phyloP scores from a whole-genome alignment of 2,888 invertebrate genomes.

The Steinernema hermaphroditum region DNA sequence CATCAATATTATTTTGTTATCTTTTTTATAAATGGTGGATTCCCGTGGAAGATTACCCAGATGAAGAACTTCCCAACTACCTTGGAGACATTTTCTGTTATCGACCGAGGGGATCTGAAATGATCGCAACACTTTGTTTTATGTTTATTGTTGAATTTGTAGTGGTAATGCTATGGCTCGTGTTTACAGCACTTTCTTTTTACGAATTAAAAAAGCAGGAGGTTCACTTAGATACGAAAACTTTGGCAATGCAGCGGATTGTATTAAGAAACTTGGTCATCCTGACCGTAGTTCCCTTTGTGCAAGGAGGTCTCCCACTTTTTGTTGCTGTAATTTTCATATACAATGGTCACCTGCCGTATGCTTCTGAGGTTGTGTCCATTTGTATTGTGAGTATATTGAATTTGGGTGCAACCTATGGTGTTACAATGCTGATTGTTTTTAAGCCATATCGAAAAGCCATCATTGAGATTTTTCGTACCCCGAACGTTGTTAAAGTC shows the following conservation, averaged over 20 bases:
- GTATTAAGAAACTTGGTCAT: background rate
- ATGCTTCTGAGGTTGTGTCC: background rate
- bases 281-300: background rate
- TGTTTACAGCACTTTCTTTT: background rate
- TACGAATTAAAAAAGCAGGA: background rate
- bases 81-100: background rate
- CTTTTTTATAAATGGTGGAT: background rate
- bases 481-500: too few species aligned
- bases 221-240: background rate
- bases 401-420: background rate
- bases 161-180: background rate
- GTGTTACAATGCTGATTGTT: background rate
- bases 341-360: background rate
- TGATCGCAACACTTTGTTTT: background rate
- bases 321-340: background rate
- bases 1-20: background rate
- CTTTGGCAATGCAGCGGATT: background rate
- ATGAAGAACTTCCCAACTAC: background rate
- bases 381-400: background rate
- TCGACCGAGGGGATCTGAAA: background rate
- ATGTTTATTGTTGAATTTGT: background rate
- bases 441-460: background rate
- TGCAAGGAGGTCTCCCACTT: background rate
- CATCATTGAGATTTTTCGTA: too few species aligned
- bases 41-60: background rate